Evolutionary conservation across 2,797 vertebrate genomes (phyloP).

Genomic region (Rachycentron canadum): DNA sequence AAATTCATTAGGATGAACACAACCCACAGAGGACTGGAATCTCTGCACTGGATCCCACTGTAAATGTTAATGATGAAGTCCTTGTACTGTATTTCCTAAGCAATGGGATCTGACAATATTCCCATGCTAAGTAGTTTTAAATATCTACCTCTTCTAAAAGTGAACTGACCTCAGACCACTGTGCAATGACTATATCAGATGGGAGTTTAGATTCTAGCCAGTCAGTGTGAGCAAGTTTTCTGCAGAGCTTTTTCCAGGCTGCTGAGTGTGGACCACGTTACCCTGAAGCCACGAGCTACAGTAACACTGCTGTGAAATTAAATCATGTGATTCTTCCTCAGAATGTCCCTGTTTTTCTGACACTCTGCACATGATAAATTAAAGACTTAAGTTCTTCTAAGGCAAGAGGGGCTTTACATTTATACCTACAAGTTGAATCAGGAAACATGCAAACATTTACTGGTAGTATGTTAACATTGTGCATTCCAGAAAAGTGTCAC

Average conservation of each 20-base stretch:
- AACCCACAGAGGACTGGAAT: conserved; percentile 8
- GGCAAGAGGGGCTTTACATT: not conserved
- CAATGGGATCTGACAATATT: conserved; percentile 21
- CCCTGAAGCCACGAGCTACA: conserved; percentile 45
- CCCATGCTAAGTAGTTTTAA: conserved; percentile 16
- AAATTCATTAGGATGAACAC: conserved; percentile 18
- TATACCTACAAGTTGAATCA: conserved; percentile 7
- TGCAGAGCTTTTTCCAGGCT: conserved; percentile 45
- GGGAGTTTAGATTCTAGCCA: conserved; percentile 27
- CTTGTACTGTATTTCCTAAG: not conserved
- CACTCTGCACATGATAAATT: conserved; percentile 5
- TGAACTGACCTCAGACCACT: conserved; percentile 34
- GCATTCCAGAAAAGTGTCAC: not conserved
- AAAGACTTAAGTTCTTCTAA: conserved; percentile 8
- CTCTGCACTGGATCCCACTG: conserved; percentile 10
- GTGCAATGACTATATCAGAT: conserved; percentile 41
- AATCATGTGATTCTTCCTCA: conserved; percentile 57
- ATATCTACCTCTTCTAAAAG: conserved; percentile 32
- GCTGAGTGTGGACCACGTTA: conserved; percentile 8
- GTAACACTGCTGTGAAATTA: conserved; percentile 43
- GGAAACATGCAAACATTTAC: conserved; percentile 13
- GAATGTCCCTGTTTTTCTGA: conserved; percentile 45
- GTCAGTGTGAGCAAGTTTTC: conserved; percentile 25
- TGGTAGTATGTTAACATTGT: not conserved
- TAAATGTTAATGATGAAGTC: conserved; percentile 28